Conservation (phyloP, 2,797 vertebrate genomes). For the Muscicapa comitata region DNA sequence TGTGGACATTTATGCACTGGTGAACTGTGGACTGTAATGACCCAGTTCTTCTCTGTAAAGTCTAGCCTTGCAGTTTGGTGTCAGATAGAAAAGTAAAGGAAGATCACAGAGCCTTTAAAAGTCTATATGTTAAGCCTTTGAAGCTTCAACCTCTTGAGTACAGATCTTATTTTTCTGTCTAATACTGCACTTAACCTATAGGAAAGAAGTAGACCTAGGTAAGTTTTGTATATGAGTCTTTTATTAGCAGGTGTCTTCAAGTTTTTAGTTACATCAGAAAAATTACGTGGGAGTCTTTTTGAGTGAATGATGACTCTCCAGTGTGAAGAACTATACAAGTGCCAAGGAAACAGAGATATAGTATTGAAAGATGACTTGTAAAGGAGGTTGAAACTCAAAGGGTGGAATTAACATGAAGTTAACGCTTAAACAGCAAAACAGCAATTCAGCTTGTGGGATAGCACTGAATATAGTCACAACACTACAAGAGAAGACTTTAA, state of each 20-base stretch:
- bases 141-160: background rate
- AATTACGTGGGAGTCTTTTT: background rate
- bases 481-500: background rate
- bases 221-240: background rate
- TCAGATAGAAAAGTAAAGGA: background rate
- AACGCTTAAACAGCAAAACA: background rate
- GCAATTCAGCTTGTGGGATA: background rate
- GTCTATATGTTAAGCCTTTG: background rate
- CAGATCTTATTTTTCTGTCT: background rate
- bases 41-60: background rate
- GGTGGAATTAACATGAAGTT: background rate
- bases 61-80: background rate
- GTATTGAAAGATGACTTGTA: background rate
- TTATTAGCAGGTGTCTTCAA: background rate
- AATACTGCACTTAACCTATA: background rate
- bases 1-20: background rate
- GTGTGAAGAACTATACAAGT: background rate
- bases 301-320: background rate
- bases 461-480: background rate
- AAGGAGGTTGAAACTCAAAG: background rate
- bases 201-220: background rate
- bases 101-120: background rate
- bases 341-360: background rate
- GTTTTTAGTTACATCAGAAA: background rate
- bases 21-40: background rate